A percentile compares a stretch with the other conserved stretches of the same genome.
phyloP scores from a whole-genome alignment of 2,797 vertebrate genomes.

The Silurus aristotelis region DNA sequence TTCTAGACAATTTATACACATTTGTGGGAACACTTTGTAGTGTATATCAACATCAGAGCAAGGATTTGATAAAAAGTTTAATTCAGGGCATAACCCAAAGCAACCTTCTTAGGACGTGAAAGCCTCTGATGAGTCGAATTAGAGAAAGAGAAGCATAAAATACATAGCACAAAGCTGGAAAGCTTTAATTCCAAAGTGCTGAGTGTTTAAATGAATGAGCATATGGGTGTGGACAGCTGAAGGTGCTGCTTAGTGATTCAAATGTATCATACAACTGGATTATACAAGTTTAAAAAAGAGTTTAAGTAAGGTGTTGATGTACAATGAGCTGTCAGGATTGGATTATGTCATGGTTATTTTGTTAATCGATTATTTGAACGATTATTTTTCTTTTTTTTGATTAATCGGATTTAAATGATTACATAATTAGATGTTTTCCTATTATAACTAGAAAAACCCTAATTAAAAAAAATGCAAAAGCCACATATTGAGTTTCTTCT shows the following conservation, averaged over 20 bases:
- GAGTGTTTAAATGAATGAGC: neutral
- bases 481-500: too few species aligned
- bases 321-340: neutral
- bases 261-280: neutral
- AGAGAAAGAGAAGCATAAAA: neutral
- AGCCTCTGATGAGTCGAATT: neutral
- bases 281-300: neutral
- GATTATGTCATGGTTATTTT: neutral
- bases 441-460: too few species aligned
- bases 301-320: neutral
- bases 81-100: neutral
- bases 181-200: neutral
- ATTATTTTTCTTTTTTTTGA: too few species aligned
- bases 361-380: too few species aligned
- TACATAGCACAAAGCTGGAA: neutral
- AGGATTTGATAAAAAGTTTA: neutral
- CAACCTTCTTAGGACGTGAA: neutral
- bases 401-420: too few species aligned
- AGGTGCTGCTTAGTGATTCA: conserved; percentile 5
- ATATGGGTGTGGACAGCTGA: conserved; percentile 13
- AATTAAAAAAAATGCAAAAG: too few species aligned
- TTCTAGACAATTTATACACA: neutral
- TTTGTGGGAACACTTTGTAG: neutral
- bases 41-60: too few species aligned
- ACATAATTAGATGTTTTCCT: too few species aligned